Conservation (phyloP, 2,797 vertebrate species). For the Anabas testudineus region DNA sequence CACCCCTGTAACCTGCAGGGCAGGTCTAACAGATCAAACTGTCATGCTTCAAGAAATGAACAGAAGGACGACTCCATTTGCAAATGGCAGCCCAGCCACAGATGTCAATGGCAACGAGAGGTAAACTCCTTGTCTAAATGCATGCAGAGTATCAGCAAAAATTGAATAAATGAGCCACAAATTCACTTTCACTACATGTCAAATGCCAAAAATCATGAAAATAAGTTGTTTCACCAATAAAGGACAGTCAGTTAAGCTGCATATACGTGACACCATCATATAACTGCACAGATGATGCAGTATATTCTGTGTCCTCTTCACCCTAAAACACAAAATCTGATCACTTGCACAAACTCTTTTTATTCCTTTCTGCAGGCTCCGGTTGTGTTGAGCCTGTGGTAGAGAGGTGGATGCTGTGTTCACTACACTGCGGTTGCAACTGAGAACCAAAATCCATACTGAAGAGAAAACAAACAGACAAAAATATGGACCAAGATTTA, state of each 20-base stretch:
- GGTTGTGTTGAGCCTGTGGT: constrained; percentile 49
- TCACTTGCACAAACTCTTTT: constrained; percentile 9
- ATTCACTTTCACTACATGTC: neutral
- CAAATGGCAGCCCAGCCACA: constrained; percentile 66
- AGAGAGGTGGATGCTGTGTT: constrained; percentile 40
- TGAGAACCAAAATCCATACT: constrained; percentile 26
- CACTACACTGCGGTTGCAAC: constrained; percentile 7
- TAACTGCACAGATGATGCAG: neutral
- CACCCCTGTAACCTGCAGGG: constrained; percentile 61
- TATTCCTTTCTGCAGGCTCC: constrained; percentile 30
- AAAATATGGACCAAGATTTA: constrained; percentile 40
- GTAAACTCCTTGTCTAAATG: constrained; percentile 46
- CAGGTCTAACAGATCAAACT: constrained; percentile 74
- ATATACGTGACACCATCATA: neutral
- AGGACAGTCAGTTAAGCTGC: neutral
- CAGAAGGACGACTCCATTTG: constrained; percentile 54
- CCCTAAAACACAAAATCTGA: constrained; percentile 24
- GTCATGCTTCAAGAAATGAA: constrained; percentile 84
- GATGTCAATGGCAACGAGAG: constrained; percentile 71
- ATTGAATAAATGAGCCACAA: neutral
- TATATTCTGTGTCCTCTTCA: neutral
- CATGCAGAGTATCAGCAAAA: neutral
- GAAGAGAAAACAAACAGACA: constrained; percentile 31
- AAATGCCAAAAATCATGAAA: neutral
- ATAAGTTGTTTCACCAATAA: neutral